phyloP scores from a whole-genome alignment of 2,888 invertebrate genomes.

The Thecophora atra region DNA sequence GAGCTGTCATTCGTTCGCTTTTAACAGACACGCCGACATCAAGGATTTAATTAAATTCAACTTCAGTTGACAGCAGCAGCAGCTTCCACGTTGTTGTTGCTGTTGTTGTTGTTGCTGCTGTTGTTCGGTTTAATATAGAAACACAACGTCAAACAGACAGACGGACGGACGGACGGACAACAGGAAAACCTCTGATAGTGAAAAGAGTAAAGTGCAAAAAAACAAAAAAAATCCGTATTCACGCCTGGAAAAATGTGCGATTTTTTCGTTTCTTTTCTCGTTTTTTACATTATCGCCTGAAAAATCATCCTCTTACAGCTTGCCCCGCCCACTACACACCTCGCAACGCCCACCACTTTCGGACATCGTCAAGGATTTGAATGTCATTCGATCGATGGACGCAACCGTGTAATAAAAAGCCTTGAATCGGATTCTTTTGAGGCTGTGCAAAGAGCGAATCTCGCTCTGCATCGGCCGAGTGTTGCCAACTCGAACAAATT shows the following conservation, averaged over 20 bases:
- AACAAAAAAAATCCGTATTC: slow-evolving; percentile 7
- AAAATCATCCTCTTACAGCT: not conserved
- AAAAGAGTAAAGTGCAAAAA: not conserved
- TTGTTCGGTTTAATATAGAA: slow-evolving; percentile 16
- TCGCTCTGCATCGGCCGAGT: slow-evolving; percentile 3
- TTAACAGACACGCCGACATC: slow-evolving; percentile 67
- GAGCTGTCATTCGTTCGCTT: slow-evolving; percentile 62
- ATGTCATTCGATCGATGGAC: slow-evolving; percentile 18
- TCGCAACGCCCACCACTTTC: not conserved
- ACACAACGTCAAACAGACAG: not conserved
- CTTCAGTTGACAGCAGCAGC: slow-evolving; percentile 60
- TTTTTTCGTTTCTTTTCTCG: not conserved
- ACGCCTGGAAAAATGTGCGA: not conserved
- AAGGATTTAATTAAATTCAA: slow-evolving; percentile 67
- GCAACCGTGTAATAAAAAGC: slow-evolving; percentile 3
- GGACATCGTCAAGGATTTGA: slow-evolving; percentile 9
- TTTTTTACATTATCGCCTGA: not conserved
- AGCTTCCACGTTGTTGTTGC: slow-evolving; percentile 5
- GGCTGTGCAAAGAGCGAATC: not conserved
- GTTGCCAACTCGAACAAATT: not conserved
- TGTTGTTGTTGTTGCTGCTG: slow-evolving; percentile 17
- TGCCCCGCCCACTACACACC: not conserved
- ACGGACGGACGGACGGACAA: not conserved
- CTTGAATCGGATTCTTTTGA: slow-evolving; percentile 2
- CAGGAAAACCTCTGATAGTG: not conserved